Percentiles rank a stretch among this genome's conserved stretches.
These are phyloP conservation scores for Parthenolecanium corni DNA, from an alignment of 2,888 invertebrate species.

Conservation along the genomic window DNA sequence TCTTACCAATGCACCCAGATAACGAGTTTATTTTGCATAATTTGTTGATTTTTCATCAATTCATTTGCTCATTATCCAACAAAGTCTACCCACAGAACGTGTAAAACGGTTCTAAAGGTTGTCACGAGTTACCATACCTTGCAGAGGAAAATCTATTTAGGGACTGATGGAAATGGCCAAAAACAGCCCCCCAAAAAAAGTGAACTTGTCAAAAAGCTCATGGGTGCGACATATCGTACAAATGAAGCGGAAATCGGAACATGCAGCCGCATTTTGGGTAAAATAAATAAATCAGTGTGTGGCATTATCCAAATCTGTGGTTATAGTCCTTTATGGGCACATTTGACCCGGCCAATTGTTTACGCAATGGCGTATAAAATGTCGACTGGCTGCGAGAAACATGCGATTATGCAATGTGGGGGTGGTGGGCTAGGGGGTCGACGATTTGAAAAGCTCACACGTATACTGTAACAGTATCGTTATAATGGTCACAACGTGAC, in stretches of 20 bases:
- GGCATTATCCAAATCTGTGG: constrained; percentile 10
- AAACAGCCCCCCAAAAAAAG: too few relatives aligned
- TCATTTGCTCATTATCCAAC: too few relatives aligned
- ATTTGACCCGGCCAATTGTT: constrained; percentile 20
- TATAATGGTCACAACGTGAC: constrained; percentile 24
- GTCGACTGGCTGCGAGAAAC: not conserved
- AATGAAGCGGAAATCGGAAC: constrained; percentile 24
- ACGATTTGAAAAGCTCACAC: constrained; percentile 26
- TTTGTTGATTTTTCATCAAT: too few relatives aligned
- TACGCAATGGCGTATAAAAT: constrained; percentile 10
- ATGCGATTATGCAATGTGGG: constrained; percentile 20
- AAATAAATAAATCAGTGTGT: constrained; percentile 13
- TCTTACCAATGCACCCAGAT: too few relatives aligned
- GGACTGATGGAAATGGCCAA: too few relatives aligned
- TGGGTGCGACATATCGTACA: not conserved
- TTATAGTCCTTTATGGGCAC: constrained; percentile 21
- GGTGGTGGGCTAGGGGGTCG: constrained; percentile 5
- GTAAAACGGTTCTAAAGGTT: too few relatives aligned
- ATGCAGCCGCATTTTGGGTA: not conserved
- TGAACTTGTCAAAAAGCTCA: not conserved
- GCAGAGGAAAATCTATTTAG: too few relatives aligned
- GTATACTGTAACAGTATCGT: constrained; percentile 21
- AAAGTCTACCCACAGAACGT: too few relatives aligned
- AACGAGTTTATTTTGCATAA: too few relatives aligned
- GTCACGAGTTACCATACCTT: too few relatives aligned